Base-by-base conservation (phyloP, 2,113 vertebrate genomes). In the Urocitellus parryii region DNA sequence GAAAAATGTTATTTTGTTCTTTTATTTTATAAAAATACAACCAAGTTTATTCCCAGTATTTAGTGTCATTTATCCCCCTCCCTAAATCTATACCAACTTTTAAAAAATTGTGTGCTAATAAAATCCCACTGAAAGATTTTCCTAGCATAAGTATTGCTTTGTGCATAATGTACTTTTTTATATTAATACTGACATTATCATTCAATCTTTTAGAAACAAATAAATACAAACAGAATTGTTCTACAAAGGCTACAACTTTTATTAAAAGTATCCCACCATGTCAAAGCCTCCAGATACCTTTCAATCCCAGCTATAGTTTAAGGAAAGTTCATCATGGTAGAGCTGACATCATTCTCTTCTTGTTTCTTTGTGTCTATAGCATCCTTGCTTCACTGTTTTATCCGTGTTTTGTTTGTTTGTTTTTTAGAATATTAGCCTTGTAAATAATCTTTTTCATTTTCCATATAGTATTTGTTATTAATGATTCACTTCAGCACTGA, bases 191-290 rank as follows among this genome's bases (percentile, higher is more conserved):
- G 58, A 90, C 4, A 34, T 42, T 67, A 93, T 76, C 51, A 56
- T 39, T 87, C 39, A 77, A 80, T 84, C 90, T 42, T 48, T 97
- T 92, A 82, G 80, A 90, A 96, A 84, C 72, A 94, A 95, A 39
- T 70, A 42, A 91, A 72, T 93, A 72, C 24, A 70, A 74, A 29
- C 27, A 76, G 53, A 95, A 82, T 34, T 94, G 16, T 84, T 92
- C 25, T 72, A 68, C 6, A 77, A 82, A 87, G 42, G 42, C 53
- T 91, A 77, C 25, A 88, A 63, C 53, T 93, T 94, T 83, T 61
- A 88, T 90, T 85, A 90, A 79, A n/a, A 73, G 34, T 34, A 83
- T n/a, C 14, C 32, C 24, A 45, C 29, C 3, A 77, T 61, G 34
- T 78, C 45, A 65, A 93, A 85, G 25, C 22, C 34, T 90, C 42